Conservation (phyloP, 2,113 vertebrate species). For the Cygnus buccinator region DNA sequence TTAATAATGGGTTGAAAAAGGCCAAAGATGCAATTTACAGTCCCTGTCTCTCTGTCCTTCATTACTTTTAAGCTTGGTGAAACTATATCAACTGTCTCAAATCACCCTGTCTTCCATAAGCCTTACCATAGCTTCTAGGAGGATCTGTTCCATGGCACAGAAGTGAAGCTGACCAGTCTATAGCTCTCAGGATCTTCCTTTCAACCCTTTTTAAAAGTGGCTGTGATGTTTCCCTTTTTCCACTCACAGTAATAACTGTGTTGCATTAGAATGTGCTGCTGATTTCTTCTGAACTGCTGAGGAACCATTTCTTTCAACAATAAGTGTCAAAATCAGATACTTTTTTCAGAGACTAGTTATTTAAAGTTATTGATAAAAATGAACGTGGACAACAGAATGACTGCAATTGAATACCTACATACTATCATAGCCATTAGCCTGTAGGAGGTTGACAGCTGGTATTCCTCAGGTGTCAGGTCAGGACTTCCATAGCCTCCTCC, state of each 20-base stretch:
- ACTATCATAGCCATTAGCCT: neutral
- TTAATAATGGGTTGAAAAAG: neutral
- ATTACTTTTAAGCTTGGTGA: neutral
- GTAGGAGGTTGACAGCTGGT: neutral
- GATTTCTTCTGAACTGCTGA: neutral
- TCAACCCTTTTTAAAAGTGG: no score
- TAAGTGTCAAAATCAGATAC: neutral
- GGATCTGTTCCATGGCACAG: no score
- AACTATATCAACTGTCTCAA: no score
- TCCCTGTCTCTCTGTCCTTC: neutral
- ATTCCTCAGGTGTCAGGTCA: neutral
- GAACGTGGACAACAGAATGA: neutral
- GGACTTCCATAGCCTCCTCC: neutral
- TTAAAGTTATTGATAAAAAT: neutral
- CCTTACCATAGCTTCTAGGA: no score
- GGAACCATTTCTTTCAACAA: neutral
- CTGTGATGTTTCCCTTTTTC: no score
- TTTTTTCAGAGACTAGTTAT: neutral
- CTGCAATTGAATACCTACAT: neutral
- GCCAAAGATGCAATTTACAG: neutral
- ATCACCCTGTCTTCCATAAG: no score
- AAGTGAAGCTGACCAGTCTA: no score
- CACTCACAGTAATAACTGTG: neutral
- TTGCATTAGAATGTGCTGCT: neutral
- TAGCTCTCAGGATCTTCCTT: no score